Conservation (phyloP, 2,797 vertebrate genomes). For the Propithecus deckenii region DNA sequence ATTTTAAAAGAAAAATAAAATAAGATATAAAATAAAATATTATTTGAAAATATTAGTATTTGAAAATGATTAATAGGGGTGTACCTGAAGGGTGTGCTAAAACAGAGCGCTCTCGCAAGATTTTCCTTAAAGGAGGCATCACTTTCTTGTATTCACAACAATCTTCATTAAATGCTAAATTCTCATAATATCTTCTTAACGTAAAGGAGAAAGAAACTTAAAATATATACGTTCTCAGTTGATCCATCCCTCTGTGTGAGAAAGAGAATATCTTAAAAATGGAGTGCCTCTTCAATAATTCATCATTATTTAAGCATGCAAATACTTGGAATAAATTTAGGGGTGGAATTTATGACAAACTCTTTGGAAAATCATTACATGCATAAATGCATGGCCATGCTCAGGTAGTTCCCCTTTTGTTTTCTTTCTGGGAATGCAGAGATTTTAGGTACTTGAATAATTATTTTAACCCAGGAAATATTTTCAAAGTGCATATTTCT, state of each 20-base stretch:
- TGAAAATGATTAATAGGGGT: not conserved
- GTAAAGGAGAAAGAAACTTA: not conserved
- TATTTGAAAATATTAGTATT: not conserved
- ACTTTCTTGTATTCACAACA: not conserved
- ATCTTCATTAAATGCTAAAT: not conserved
- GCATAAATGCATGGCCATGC: not conserved
- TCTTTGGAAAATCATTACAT: not conserved
- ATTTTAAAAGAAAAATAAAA: not conserved
- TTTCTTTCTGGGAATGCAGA: not conserved
- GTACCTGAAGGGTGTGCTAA: not conserved
- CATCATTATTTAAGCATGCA: not conserved
- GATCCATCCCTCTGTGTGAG: not conserved
- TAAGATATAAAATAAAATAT: not conserved
- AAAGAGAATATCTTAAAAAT: not conserved
- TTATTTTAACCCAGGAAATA: not conserved
- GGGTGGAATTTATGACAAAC: not conserved
- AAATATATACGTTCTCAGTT: not conserved
- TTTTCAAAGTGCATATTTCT: constrained; percentile 14
- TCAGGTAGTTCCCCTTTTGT: not conserved
- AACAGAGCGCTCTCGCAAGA: not conserved
- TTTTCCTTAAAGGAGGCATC: not conserved
- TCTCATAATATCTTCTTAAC: not conserved
- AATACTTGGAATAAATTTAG: not conserved
- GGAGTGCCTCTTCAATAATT: not conserved
- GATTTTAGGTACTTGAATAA: not conserved